Evolutionary conservation across 2,113 vertebrate genomes (phyloP), one percentile per base, ranked within the genome.

Genomic region (Alligator mississippiensis): DNA sequence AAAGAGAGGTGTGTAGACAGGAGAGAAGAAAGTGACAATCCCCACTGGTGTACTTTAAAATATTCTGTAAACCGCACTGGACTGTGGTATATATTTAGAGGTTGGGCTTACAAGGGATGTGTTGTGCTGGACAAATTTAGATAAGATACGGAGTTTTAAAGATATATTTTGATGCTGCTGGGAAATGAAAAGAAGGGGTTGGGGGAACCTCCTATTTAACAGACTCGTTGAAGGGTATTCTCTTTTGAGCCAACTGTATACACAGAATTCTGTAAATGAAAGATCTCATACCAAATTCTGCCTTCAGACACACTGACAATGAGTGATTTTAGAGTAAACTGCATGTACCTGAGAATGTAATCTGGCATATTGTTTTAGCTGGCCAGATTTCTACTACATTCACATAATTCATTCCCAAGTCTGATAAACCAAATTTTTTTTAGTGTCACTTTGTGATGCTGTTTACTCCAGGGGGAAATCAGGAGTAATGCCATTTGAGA

Each of bases 301-400:
- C 84, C 93, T 92, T 94, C 91, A 89, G 86, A 91, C 93, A 90
- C 1, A 3, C 77, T 92, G 88, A 94, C 90, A 90, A 25, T 74
- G 90, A n/a, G 80, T 27, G 2, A 92, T 86, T 90, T 3, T 58
- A 81, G 77, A 66, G 63, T 82, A 59, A 92, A 84, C 82, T 91
- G 82, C 86, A 68, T 57, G n/a, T 85, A 93, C 85, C 80, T 94
- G 93, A 97, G 94, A 78, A 95, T 91, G 95, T 96, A 77, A 93
- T 91, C 80, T 96, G 95, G 94, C 92, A 91, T 87, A 74, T 61
- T 85, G 11, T 94, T 75, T 92, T 60, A 94, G 38, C 88, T 96
- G 91, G 77, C 91, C n/a, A 18, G 22, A 85, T 80, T 91, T 93
- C 74, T 84, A 3, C 61, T 83, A 68, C 80, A 19, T 38, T 66